phyloP scores from a whole-genome alignment of 1,140 invertebrate genomes.

The roundworm (Caenorhabditis elegans) region DNA sequence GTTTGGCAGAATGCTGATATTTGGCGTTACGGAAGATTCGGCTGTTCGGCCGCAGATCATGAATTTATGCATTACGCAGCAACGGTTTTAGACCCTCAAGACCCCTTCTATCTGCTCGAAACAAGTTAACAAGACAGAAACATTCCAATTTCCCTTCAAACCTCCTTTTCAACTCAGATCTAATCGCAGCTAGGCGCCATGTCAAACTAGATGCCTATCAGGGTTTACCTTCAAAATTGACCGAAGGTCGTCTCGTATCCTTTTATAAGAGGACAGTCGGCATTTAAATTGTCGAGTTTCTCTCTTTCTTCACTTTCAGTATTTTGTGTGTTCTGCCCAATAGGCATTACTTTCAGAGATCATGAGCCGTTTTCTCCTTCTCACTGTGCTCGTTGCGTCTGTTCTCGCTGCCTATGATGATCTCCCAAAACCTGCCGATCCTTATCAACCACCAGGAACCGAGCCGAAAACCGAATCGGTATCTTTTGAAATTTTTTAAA shows the following conservation, averaged over 20 bases:
- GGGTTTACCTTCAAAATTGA: neutral
- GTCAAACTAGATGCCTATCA: neutral
- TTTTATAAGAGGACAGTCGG: neutral
- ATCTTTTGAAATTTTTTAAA: too few relatives aligned
- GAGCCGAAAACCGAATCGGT: neutral
- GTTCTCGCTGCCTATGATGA: conserved; percentile 17
- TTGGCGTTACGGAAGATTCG: too few relatives aligned
- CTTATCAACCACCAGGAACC: conserved; percentile 15
- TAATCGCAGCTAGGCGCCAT: neutral
- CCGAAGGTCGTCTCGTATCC: neutral
- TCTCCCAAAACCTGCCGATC: conserved; percentile 18
- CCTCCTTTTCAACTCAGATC: neutral
- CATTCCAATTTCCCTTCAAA: neutral
- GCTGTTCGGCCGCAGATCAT: too few relatives aligned
- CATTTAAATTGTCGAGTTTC: neutral
- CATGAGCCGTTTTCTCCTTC: neutral
- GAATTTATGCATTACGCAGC: too few relatives aligned
- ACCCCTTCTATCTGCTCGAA: too few relatives aligned
- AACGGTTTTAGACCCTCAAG: too few relatives aligned
- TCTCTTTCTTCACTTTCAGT: neutral
- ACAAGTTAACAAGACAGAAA: too few relatives aligned
- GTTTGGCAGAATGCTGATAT: too few relatives aligned
- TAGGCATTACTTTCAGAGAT: neutral
- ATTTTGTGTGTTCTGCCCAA: neutral
- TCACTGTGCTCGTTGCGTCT: neutral